Evolutionary conservation across 2,797 vertebrate genomes (phyloP).

Genomic region (Oryzias sinensis): DNA sequence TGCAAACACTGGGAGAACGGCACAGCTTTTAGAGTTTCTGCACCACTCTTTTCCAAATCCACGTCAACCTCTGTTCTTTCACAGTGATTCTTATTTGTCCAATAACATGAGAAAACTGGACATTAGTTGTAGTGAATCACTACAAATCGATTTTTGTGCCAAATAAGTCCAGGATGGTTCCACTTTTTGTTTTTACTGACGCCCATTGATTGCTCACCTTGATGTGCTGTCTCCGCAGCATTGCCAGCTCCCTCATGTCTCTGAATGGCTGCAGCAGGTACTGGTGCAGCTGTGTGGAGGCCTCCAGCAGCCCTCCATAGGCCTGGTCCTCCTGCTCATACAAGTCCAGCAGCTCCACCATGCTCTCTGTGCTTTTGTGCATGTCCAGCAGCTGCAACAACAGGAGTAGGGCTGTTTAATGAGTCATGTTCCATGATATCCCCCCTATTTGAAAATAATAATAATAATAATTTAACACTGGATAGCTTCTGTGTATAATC

Average conservation of each 20-base stretch:
- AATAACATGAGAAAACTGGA: too few species aligned
- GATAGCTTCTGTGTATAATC: slow-evolving; percentile 15
- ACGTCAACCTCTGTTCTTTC: too few species aligned
- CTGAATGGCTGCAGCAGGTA: slow-evolving; percentile 96
- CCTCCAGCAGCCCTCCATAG: slow-evolving; percentile 87
- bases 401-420: slow-evolving; percentile 8
- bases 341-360: slow-evolving; percentile 91
- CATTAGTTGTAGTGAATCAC: too few species aligned
- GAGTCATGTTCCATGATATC: too few species aligned
- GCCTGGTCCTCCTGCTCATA: slow-evolving; percentile 93
- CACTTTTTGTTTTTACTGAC: too few species aligned
- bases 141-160: too few species aligned
- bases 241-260: slow-evolving; percentile 97
- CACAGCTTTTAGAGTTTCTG: not conserved
- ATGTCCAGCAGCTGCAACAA: slow-evolving; percentile 86
- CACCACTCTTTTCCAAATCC: too few species aligned
- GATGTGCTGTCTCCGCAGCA: slow-evolving; percentile 96
- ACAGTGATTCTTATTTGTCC: too few species aligned
- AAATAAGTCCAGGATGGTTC: too few species aligned
- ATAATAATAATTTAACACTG: too few species aligned
- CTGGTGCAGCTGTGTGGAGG: slow-evolving; percentile 94
- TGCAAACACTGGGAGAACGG: not conserved
- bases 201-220: slow-evolving; percentile 79
- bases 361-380: slow-evolving; percentile 89
- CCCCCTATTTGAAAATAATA: too few species aligned